phyloP scores from a whole-genome alignment of 2,113 vertebrate genomes.

The Merops nubicus region DNA sequence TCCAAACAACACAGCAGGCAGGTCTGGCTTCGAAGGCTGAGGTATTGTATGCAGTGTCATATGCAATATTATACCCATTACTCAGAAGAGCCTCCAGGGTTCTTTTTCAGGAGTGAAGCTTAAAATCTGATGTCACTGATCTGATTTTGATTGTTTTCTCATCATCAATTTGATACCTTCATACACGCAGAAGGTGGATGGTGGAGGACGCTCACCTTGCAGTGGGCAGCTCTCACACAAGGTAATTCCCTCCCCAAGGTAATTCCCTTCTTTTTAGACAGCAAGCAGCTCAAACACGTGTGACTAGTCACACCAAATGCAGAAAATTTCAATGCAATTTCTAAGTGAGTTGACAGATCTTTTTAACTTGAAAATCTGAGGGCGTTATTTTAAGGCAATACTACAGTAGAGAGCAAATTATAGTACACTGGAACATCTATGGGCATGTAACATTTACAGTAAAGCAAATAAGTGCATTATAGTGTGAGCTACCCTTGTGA shows the following conservation, averaged over 20 bases:
- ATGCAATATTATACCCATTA: too few species aligned
- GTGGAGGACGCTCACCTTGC: neutral
- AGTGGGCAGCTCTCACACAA: neutral
- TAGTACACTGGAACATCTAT: neutral
- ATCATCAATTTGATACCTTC: neutral
- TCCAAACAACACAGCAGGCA: neutral
- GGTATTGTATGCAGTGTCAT: neutral
- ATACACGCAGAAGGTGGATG: fast-evolving
- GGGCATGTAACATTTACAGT: neutral
- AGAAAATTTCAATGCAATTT: slow-evolving; percentile 9
- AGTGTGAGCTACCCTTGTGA: neutral
- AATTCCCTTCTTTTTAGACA: neutral
- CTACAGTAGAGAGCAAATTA: slow-evolving; percentile 31
- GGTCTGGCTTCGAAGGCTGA: neutral
- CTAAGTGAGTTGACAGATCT: neutral
- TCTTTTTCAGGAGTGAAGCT: neutral
- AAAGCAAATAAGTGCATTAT: neutral
- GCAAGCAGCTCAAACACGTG: neutral
- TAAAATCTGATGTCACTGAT: neutral
- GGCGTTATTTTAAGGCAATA: slow-evolving; percentile 8
- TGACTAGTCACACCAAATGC: neutral
- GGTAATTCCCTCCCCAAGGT: neutral
- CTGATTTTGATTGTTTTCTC: neutral
- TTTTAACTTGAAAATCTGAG: neutral
- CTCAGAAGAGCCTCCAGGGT: neutral